Percentiles rank a stretch among this genome's conserved stretches.
phyloP scores from a whole-genome alignment of 2,888 invertebrate species.

The Drosophila kanekoi region DNA sequence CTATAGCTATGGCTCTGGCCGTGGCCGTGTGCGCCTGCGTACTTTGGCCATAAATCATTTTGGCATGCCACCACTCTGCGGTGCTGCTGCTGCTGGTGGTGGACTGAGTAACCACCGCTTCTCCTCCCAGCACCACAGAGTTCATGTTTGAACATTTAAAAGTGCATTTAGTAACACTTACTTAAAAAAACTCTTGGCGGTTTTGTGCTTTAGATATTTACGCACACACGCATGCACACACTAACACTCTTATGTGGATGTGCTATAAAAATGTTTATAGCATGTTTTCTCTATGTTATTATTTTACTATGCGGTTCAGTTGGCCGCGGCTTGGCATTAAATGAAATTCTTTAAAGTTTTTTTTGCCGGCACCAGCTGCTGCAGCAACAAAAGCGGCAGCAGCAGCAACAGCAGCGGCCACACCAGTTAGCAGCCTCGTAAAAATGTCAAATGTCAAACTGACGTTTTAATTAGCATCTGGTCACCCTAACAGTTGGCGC shows the following conservation, averaged over 20 bases:
- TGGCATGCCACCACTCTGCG: conserved; percentile 68
- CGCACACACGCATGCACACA: not conserved
- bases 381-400: conserved; percentile 12
- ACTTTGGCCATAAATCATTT: conserved; percentile 83
- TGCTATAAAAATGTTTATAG: conserved; percentile 81
- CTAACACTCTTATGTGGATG: conserved; percentile 10
- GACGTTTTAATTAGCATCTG: conserved; percentile 82
- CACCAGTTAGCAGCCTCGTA: conserved; percentile 81
- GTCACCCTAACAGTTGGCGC: conserved; percentile 62
- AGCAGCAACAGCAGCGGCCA: conserved; percentile 46
- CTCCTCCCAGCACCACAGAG: conserved; percentile 23
- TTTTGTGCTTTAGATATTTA: conserved; percentile 20
- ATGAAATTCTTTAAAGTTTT: conserved; percentile 75
- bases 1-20: conserved; percentile 42
- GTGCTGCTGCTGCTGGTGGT: conserved; percentile 24
- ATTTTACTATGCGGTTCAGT: conserved; percentile 63
- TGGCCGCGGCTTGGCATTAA: conserved; percentile 59
- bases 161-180: conserved; percentile 84
- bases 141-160: conserved; percentile 81
- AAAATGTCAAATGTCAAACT: conserved; percentile 83
- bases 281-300: conserved; percentile 77
- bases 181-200: conserved; percentile 64
- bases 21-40: conserved; percentile 79
- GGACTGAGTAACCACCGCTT: conserved; percentile 7
- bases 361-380: conserved; percentile 32